Evolutionary conservation across 2,797 vertebrate genomes (phyloP).

Genomic region (Myotis planiceps): DNA sequence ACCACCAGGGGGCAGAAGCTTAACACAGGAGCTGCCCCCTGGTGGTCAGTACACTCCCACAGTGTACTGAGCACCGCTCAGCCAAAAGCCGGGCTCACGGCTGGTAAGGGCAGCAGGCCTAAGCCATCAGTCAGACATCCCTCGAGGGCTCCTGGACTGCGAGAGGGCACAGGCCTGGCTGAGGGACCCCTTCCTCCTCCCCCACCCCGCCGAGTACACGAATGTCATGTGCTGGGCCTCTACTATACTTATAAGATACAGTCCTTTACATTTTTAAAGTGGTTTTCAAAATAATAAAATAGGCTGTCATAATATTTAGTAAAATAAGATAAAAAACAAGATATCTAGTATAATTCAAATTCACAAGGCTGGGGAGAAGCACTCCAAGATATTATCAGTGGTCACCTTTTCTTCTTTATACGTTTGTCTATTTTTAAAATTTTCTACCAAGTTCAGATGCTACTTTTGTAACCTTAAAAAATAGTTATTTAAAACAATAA

Average conservation of each 20-base stretch:
- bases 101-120: too few relatives aligned
- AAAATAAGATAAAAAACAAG: background rate
- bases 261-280: background rate
- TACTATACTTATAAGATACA: background rate
- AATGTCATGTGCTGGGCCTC: too few relatives aligned
- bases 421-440: background rate
- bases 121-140: too few relatives aligned
- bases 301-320: background rate
- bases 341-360: background rate
- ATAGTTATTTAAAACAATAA: background rate
- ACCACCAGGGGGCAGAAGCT: too few relatives aligned
- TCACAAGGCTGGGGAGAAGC: background rate
- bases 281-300: background rate
- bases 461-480: background rate
- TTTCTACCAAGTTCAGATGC: background rate
- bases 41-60: too few relatives aligned
- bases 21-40: too few relatives aligned
- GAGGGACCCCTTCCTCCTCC: too few relatives aligned
- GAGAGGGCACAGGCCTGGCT: too few relatives aligned
- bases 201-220: too few relatives aligned
- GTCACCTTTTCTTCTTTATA: background rate
- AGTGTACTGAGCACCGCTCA: too few relatives aligned
- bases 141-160: accelerated
- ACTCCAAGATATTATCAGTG: background rate
- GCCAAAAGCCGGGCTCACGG: too few relatives aligned